phyloP scores from a whole-genome alignment of 2,888 invertebrate species.

The Hirtodrosophila alboralis region DNA sequence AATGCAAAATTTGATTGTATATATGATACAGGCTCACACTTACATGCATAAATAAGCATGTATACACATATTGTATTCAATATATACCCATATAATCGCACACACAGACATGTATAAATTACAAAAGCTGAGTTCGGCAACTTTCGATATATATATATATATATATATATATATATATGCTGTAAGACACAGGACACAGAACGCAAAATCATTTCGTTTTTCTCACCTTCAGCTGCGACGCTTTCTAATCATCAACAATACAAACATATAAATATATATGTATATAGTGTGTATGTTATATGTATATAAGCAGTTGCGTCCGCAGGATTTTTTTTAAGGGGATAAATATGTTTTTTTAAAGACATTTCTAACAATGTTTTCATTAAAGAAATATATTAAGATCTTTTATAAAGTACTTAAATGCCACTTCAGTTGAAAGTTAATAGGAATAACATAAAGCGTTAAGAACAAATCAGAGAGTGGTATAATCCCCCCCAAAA shows the following conservation, averaged over 20 bases:
- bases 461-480: too few relatives aligned
- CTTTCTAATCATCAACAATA: conserved; percentile 59
- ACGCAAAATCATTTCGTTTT: conserved; percentile 48
- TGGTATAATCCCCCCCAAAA: too few relatives aligned
- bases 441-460: too few relatives aligned
- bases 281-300: conserved; percentile 21
- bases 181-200: too few relatives aligned
- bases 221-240: conserved; percentile 67
- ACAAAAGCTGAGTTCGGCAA: conserved; percentile 42
- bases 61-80: background rate
- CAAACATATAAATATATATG: conserved; percentile 24
- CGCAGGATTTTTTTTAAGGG: too few relatives aligned
- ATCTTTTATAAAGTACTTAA: too few relatives aligned
- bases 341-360: too few relatives aligned
- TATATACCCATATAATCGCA: background rate
- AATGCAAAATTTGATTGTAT: conserved; percentile 11
- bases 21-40: conserved; percentile 5
- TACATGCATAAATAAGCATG: background rate
- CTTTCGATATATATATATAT: conserved; percentile 43
- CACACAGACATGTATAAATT: conserved; percentile 7
- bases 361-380: too few relatives aligned
- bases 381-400: too few relatives aligned
- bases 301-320: too few relatives aligned
- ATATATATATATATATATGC: conserved; percentile 45
- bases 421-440: too few relatives aligned